Evolutionary conservation across 2,113 vertebrate species (phyloP).

Genomic region (Brachypodius melanocephalos): DNA sequence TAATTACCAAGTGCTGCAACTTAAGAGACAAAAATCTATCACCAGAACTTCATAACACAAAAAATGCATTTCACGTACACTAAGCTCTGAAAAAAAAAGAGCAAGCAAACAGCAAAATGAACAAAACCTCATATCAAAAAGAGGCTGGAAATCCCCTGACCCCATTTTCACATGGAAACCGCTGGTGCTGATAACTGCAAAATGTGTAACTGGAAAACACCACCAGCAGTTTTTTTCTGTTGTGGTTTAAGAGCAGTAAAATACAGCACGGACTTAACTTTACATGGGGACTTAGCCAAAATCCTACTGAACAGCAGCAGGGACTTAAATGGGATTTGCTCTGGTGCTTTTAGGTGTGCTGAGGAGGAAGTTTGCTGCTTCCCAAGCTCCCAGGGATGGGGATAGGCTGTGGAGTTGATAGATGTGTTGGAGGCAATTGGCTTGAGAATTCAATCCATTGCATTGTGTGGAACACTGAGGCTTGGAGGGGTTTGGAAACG

Average conservation of each 20-base stretch:
- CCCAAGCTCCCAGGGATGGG: not conserved
- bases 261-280: not conserved
- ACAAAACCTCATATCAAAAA: not conserved
- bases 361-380: not conserved
- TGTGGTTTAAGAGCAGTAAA: not conserved
- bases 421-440: not conserved
- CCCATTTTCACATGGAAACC: not conserved
- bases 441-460: not conserved
- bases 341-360: not conserved
- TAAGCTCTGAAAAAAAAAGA: not conserved
- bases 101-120: not conserved
- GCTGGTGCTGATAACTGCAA: not conserved
- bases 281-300: not conserved
- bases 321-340: not conserved
- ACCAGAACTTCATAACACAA: not conserved
- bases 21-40: not conserved
- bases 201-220: not conserved
- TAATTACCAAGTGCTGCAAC: not conserved
- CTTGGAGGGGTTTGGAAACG: not conserved
- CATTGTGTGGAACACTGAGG: not conserved
- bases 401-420: fast-evolving
- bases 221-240: not conserved
- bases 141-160: not conserved
- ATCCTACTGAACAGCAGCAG: not conserved
- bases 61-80: not conserved